Evolutionary conservation across 30 jellyfish, hydroid and myxozoan genomes (phyloP).

Genomic region (Clytia hemisphaerica): DNA sequence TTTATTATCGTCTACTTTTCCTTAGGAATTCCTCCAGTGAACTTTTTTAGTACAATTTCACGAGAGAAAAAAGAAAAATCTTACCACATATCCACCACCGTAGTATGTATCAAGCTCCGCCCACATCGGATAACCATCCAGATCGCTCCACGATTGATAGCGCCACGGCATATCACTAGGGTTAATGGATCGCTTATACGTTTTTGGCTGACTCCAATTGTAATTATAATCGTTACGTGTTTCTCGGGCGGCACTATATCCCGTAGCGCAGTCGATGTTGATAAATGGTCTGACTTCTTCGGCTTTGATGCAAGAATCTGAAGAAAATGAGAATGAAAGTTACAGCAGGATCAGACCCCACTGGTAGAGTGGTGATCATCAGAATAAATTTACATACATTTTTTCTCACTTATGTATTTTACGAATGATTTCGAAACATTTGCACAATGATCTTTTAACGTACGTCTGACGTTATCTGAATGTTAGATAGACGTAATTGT

Average conservation of each 20-base stretch:
- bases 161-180: conserved; percentile 76
- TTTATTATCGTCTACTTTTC: no score
- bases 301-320: conserved; percentile 66
- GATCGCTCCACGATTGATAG: conserved; percentile 75
- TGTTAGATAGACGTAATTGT: no score
- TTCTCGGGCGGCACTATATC: conserved; percentile 44
- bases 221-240: conserved; percentile 26
- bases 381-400: no score
- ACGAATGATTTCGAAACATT: no score
- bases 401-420: no score
- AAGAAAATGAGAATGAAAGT: neutral
- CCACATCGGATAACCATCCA: conserved; percentile 91
- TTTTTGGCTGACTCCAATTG: conserved; percentile 56
- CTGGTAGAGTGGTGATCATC: neutral
- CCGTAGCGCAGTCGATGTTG: conserved; percentile 62
- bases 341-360: neutral
- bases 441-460: neutral
- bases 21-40: no score
- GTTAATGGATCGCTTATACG: conserved; percentile 35
- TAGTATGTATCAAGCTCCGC: conserved; percentile 81
- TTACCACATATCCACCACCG: conserved; percentile 88
- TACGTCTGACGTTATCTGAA: neutral
- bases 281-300: conserved; percentile 34
- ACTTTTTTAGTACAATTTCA: no score
- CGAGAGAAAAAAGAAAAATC: no score